Conservation (phyloP, 2,797 vertebrate genomes). For the Lagorchestes hirsutus region DNA sequence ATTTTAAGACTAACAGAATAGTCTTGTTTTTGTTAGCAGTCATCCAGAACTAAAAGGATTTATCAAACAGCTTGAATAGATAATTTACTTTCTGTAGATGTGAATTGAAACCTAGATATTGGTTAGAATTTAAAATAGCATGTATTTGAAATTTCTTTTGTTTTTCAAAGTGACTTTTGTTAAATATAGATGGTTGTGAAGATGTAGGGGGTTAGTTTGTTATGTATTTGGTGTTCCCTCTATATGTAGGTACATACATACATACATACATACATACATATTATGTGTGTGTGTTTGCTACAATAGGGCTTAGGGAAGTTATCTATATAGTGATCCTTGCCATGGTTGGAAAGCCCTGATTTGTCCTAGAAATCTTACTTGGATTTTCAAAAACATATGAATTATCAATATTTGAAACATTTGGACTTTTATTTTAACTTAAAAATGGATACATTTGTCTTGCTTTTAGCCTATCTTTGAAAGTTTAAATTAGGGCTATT, state of each 20-base stretch:
- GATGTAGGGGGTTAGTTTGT: not conserved
- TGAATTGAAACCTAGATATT: constrained; percentile 60
- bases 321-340: constrained; percentile 14
- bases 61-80: constrained; percentile 55
- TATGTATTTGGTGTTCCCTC: constrained; percentile 3
- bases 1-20: constrained; percentile 65
- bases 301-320: constrained; percentile 27
- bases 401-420: constrained; percentile 29
- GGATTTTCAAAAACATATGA: constrained; percentile 31
- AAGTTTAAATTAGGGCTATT: constrained; percentile 36
- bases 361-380: constrained; percentile 29
- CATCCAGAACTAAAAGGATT: constrained; percentile 62
- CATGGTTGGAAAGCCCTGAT: constrained; percentile 22
- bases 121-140: constrained; percentile 58
- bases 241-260: not conserved
- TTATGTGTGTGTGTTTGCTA: constrained; percentile 28
- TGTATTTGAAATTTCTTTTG: constrained; percentile 51
- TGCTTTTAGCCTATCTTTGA: constrained; percentile 12
- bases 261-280: not conserved
- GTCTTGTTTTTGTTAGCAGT: constrained; percentile 55
- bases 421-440: constrained; percentile 46
- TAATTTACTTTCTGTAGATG: constrained; percentile 63
- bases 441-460: constrained; percentile 48
- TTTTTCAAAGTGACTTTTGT: constrained; percentile 47
- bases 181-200: not conserved